These are phyloP conservation scores for Drosophila prosaltans DNA, from an alignment of 1,140 invertebrate genomes.

Conservation along the genomic window DNA sequence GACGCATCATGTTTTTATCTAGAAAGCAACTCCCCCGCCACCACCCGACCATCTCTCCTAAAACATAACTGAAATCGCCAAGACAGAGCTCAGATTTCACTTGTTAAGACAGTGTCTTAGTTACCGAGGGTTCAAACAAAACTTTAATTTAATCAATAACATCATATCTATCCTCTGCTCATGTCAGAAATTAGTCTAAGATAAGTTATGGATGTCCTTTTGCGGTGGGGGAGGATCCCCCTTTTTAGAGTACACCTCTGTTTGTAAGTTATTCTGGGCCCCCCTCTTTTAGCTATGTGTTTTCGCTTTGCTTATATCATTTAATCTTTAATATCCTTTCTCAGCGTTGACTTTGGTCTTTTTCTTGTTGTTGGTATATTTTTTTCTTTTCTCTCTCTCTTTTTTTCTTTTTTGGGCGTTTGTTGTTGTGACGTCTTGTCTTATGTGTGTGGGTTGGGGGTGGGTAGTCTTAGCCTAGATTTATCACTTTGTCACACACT, in stretches of 20 bases:
- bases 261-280: not conserved
- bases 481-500: slow-evolving; percentile 72
- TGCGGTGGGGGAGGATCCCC: too few relatives aligned
- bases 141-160: slow-evolving; percentile 17
- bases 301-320: slow-evolving; percentile 67
- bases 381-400: slow-evolving; percentile 17
- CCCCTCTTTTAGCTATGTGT: slow-evolving; percentile 48
- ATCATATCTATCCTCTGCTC: too few relatives aligned
- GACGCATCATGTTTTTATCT: slow-evolving; percentile 63
- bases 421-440: slow-evolving; percentile 71
- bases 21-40: slow-evolving; percentile 1
- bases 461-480: slow-evolving; percentile 66
- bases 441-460: slow-evolving; percentile 37
- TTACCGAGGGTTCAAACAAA: slow-evolving; percentile 22
- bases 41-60: too few relatives aligned
- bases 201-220: too few relatives aligned
- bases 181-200: too few relatives aligned
- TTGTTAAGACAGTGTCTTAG: slow-evolving; percentile 23
- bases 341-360: slow-evolving; percentile 75
- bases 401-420: slow-evolving; percentile 16
- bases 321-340: slow-evolving; percentile 82
- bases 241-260: not conserved
- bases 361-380: slow-evolving; percentile 36
- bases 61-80: slow-evolving; percentile 40
- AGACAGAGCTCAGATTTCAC: slow-evolving; percentile 70